Percentiles rank a stretch among this genome's conserved stretches.
phyloP scores from a whole-genome alignment of 1,140 invertebrate genomes.

The Glomeris maerens region DNA sequence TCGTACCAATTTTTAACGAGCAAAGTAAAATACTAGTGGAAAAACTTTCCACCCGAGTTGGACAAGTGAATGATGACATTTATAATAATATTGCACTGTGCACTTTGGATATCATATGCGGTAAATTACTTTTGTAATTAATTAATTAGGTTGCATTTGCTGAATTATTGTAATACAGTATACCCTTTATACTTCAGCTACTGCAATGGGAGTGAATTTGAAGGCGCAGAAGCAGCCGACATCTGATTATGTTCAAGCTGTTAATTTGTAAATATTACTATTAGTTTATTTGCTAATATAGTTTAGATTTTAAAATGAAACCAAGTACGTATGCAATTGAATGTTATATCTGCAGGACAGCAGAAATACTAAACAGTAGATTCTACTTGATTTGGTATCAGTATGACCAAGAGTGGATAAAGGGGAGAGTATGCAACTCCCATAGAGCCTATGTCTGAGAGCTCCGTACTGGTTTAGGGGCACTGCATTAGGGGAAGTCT shows the following conservation, averaged over 20 bases:
- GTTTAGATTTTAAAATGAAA: no score
- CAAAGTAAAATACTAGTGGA: constrained; percentile 48
- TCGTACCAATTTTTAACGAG: constrained; percentile 63
- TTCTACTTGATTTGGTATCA: no score
- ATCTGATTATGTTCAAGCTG: constrained; percentile 58
- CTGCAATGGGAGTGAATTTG: constrained; percentile 63
- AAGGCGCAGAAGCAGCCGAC: constrained; percentile 49
- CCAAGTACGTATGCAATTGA: no score
- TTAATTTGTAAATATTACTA: constrained; percentile 45
- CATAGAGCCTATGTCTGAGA: no score
- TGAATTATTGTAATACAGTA: no score
- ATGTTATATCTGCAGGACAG: no score
- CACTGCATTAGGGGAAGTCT: no score
- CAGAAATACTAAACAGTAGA: no score
- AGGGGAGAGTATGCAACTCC: no score
- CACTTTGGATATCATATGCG: constrained; percentile 43
- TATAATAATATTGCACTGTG: constrained; percentile 36
- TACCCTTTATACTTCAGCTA: constrained; percentile 43
- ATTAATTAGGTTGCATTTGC: background rate
- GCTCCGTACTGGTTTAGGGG: no score
- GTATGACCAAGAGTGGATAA: no score
- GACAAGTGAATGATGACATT: constrained; percentile 31
- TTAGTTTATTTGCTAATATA: no score
- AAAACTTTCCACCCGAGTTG: constrained; percentile 36
- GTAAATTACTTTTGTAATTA: constrained; percentile 25